Evolutionary conservation across 1,140 invertebrate genomes (phyloP).

Genomic region (Acromyrmex charruanus): DNA sequence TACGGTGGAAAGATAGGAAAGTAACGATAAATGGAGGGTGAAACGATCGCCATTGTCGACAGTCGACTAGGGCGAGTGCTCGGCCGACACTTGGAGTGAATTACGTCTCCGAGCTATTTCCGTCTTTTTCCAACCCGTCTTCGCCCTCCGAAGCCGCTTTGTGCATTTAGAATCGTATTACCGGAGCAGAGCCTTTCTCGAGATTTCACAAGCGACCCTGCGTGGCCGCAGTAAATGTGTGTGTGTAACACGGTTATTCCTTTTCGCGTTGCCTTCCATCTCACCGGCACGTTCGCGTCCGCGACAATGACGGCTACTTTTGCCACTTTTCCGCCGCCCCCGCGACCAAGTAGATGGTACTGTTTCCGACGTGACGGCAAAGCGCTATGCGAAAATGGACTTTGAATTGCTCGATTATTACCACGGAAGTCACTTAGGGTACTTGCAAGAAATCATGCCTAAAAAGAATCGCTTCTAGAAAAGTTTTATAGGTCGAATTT

Average conservation of each 20-base stretch:
- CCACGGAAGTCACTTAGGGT: constrained; percentile 59
- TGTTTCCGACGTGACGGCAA: constrained; percentile 33
- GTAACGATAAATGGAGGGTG: constrained; percentile 58
- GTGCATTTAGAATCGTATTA: constrained; percentile 79
- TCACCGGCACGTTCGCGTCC: constrained; percentile 59
- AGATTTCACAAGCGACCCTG: constrained; percentile 27
- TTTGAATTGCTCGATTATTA: constrained; percentile 80
- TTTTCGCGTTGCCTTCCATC: constrained; percentile 51
- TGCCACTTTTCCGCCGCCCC: constrained; percentile 52
- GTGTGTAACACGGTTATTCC: constrained; percentile 68
- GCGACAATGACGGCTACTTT: constrained; percentile 71
- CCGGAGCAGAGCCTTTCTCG: constrained; percentile 40
- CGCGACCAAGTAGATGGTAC: constrained; percentile 27
- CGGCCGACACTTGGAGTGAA: constrained; percentile 73
- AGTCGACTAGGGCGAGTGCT: constrained; percentile 28
- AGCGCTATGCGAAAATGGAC: constrained; percentile 80
- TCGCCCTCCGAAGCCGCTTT: constrained; percentile 60
- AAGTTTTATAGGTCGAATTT: not conserved
- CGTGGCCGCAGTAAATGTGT: constrained; percentile 59
- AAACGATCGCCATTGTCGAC: constrained; percentile 55
- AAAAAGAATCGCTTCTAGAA: not conserved
- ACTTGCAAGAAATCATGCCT: not conserved
- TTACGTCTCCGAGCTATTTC: constrained; percentile 68
- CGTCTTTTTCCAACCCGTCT: constrained; percentile 24
- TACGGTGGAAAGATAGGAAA: not conserved